Conservation (phyloP, 2,113 vertebrate species). For the Laticauda colubrina region DNA sequence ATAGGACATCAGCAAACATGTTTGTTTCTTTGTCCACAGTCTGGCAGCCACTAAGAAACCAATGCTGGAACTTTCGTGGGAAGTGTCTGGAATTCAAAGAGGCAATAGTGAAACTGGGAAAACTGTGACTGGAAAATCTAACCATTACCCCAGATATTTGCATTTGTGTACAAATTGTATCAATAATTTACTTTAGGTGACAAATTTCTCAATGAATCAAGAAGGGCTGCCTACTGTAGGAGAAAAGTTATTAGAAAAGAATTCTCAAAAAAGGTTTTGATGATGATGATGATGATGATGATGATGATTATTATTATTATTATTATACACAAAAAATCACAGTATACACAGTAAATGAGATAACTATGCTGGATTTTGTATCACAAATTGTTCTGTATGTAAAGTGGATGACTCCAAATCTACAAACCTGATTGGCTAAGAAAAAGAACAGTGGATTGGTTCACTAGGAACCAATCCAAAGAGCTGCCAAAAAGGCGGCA, state of each 20-base stretch:
- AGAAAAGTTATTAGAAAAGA: neutral
- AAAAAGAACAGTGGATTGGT: too few species aligned
- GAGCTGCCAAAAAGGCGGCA: too few species aligned
- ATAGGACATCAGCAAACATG: neutral
- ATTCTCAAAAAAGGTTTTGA: neutral
- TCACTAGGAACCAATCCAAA: too few species aligned
- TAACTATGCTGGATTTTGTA: too few species aligned
- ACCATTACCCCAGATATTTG: neutral
- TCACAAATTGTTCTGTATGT: too few species aligned
- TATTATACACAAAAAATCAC: too few species aligned
- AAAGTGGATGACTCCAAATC: too few species aligned
- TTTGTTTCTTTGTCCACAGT: neutral
- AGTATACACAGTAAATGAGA: too few species aligned
- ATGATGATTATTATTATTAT: too few species aligned
- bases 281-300: too few species aligned
- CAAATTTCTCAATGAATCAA: neutral
- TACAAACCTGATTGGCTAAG: too few species aligned
- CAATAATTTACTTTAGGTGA: neutral
- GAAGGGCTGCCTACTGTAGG: neutral
- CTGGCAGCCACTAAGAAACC: neutral
- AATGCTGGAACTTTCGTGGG: neutral
- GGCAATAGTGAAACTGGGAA: neutral
- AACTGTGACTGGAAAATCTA: neutral
- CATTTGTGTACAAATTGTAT: neutral
- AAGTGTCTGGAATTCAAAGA: neutral